Evolutionary conservation across 2,888 invertebrate species (phyloP).

Genomic region (Heliconius erato): DNA sequence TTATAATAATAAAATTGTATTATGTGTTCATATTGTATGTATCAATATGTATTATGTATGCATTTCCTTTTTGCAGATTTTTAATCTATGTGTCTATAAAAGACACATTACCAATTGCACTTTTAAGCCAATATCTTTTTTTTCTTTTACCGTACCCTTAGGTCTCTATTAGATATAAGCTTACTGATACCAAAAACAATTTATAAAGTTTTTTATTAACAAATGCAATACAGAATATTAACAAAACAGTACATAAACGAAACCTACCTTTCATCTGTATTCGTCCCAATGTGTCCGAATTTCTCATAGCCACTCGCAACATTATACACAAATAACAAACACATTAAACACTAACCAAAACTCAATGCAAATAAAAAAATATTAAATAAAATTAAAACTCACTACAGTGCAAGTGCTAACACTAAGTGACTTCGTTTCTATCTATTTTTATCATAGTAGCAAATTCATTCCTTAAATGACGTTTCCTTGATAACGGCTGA

Average conservation of each 20-base stretch:
- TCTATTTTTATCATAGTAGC: constrained; percentile 57
- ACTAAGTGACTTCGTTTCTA: constrained; percentile 26
- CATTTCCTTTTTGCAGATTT: too few relatives aligned
- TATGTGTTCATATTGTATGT: too few relatives aligned
- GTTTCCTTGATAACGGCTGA: constrained; percentile 70
- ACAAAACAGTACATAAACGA: neutral
- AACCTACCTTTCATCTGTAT: neutral
- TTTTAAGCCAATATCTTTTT: too few relatives aligned
- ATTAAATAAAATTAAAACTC: constrained; percentile 4
- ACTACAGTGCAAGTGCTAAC: constrained; percentile 16
- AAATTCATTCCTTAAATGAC: constrained; percentile 57
- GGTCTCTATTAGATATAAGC: too few relatives aligned
- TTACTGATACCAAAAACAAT: too few relatives aligned
- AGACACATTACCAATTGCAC: too few relatives aligned
- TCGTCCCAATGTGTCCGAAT: neutral
- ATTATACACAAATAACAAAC: neutral
- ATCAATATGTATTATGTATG: too few relatives aligned
- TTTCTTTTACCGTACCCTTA: too few relatives aligned
- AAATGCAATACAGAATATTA: too few relatives aligned
- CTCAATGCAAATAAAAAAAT: neutral
- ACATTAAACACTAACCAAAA: neutral
- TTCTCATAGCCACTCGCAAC: neutral
- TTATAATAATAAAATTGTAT: too few relatives aligned
- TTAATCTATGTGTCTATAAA: too few relatives aligned
- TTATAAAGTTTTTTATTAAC: too few relatives aligned